phyloP scores from a whole-genome alignment of 2,888 invertebrate species.

The Chouioia cunea region DNA sequence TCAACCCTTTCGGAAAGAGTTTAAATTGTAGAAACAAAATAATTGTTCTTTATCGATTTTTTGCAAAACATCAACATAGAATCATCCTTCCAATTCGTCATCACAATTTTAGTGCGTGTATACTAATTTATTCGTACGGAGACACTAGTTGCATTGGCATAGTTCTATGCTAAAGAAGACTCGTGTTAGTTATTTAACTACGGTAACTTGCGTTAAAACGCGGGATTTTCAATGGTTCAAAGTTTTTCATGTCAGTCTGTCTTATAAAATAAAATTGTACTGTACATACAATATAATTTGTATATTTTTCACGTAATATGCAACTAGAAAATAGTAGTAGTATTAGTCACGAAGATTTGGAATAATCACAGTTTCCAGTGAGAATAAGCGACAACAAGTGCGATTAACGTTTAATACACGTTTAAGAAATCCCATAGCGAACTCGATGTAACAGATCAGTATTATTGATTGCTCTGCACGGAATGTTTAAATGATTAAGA shows the following conservation, averaged over 20 bases:
- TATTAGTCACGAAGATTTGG: slow-evolving; percentile 26
- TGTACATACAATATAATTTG: slow-evolving; percentile 44
- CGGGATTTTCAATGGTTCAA: background rate
- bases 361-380: slow-evolving; percentile 40
- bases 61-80: slow-evolving; percentile 34
- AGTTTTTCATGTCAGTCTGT: slow-evolving; percentile 34
- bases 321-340: slow-evolving; percentile 47
- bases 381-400: slow-evolving; percentile 43
- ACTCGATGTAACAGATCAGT: slow-evolving; percentile 2
- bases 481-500: slow-evolving; percentile 14
- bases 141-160: slow-evolving; percentile 9
- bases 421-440: no score
- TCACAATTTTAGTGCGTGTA: slow-evolving; percentile 21
- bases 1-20: slow-evolving; percentile 41
- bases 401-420: slow-evolving; percentile 19
- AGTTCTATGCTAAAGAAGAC: slow-evolving; percentile 29
- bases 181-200: slow-evolving; percentile 38
- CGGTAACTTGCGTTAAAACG: slow-evolving; percentile 34
- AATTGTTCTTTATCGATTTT: slow-evolving; percentile 29
- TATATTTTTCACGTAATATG: slow-evolving; percentile 37
- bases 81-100: slow-evolving; percentile 33
- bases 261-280: slow-evolving; percentile 24
- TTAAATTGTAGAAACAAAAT: slow-evolving; percentile 23
- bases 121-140: no score
- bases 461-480: slow-evolving; percentile 1